These are phyloP conservation scores for Mayetiola destructor DNA, from an alignment of 2,888 invertebrate species.

Conservation along the genomic window DNA sequence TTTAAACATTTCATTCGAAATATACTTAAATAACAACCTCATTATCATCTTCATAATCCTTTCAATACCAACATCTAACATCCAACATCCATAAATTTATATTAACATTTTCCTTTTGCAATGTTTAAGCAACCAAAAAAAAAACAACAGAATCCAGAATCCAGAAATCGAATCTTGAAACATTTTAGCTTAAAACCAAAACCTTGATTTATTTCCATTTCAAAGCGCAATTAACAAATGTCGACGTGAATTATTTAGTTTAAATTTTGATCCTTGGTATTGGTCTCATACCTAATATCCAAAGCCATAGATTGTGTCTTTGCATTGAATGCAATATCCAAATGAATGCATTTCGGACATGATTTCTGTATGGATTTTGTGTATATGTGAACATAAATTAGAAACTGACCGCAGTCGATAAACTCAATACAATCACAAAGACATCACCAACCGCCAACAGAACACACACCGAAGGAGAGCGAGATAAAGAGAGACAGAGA, in stretches of 20 bases:
- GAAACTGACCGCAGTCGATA: not conserved
- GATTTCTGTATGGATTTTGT: not conserved
- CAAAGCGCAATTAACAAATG: constrained; percentile 11
- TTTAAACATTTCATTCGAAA: constrained; percentile 5
- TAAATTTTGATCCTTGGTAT: constrained; percentile 2
- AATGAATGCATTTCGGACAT: not conserved
- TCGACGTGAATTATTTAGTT: constrained; percentile 12
- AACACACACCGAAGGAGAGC: too few relatives aligned
- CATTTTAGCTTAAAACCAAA: too few relatives aligned
- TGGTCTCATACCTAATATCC: too few relatives aligned
- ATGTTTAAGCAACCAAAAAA: too few relatives aligned
- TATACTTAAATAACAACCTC: constrained; percentile 5
- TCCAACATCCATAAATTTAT: too few relatives aligned
- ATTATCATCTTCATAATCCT: constrained; percentile 13
- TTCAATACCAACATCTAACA: too few relatives aligned
- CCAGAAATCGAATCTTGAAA: too few relatives aligned
- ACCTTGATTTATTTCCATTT: constrained; percentile 12
- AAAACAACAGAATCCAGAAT: too few relatives aligned
- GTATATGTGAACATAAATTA: not conserved
- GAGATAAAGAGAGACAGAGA: too few relatives aligned
- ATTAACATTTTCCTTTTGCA: too few relatives aligned
- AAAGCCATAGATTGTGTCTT: not conserved
- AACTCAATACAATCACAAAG: not conserved
- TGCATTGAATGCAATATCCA: not conserved
- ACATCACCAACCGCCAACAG: too few relatives aligned